phyloP scores from a whole-genome alignment of 2,888 invertebrate species.

The Lottia gigantea region DNA sequence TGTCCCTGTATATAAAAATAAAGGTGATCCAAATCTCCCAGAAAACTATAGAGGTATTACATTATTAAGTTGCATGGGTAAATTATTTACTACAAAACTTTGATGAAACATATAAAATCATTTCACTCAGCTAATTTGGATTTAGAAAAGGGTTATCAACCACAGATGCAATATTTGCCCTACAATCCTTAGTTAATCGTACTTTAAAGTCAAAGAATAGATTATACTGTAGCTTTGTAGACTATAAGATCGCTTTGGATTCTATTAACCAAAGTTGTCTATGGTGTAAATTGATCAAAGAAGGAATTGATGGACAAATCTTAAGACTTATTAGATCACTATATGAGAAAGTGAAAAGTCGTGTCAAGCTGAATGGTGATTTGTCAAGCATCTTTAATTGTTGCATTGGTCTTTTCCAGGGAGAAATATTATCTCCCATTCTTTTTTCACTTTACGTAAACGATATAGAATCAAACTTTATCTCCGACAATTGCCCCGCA shows the following conservation, averaged over 20 bases:
- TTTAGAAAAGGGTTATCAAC: conserved; percentile 1
- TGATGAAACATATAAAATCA: neutral
- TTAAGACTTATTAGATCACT: neutral
- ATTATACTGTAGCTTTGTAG: neutral
- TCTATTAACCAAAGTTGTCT: neutral
- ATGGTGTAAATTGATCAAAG: conserved; percentile 2
- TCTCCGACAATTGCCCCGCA: neutral
- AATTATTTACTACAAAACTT: conserved; percentile 14
- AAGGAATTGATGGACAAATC: neutral
- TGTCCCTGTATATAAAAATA: neutral
- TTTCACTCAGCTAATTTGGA: conserved; percentile 2
- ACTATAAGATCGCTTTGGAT: neutral
- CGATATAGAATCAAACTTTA: neutral
- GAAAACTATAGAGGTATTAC: conserved; percentile 17
- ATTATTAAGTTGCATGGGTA: conserved; percentile 9
- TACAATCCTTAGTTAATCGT: neutral
- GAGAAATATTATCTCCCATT: neutral
- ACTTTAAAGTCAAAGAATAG: neutral
- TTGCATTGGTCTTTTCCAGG: neutral
- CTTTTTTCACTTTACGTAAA: neutral
- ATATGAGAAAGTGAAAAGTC: neutral
- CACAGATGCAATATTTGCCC: neutral
- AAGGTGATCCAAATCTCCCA: neutral
- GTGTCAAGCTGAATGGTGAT: neutral
- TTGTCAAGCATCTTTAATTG: neutral